phyloP scores from a whole-genome alignment of 2,797 vertebrate species.

The Notolepis coatsorum region DNA sequence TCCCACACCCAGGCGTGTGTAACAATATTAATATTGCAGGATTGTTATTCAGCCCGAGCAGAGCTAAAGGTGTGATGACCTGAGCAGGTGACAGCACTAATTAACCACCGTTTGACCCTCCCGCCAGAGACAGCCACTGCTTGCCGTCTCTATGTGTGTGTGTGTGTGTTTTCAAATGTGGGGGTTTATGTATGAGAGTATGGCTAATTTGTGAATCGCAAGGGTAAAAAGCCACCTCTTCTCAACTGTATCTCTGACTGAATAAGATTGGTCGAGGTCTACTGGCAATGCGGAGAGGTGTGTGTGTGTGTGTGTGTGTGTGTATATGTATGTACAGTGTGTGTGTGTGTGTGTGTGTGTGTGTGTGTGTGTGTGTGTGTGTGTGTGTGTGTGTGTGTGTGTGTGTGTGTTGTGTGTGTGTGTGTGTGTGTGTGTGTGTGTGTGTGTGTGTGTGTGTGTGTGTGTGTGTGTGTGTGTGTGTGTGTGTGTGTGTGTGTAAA shows the following conservation, averaged over 20 bases:
- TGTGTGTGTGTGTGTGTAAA: neutral
- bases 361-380: neutral
- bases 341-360: no score
- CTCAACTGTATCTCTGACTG: no score
- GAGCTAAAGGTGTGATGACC: slow-evolving; percentile 77
- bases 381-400: neutral
- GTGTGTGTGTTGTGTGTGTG: slow-evolving; percentile 1
- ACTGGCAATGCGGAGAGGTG: neutral
- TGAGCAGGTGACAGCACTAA: slow-evolving; percentile 76
- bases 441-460: neutral
- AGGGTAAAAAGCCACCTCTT: neutral
- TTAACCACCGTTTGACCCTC: slow-evolving; percentile 77
- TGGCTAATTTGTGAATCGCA: slow-evolving; percentile 5
- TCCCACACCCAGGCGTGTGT: slow-evolving; percentile 54
- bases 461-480: neutral
- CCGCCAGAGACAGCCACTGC: slow-evolving; percentile 71
- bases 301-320: neutral
- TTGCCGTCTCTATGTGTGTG: no score
- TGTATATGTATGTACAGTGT: slow-evolving; percentile 12
- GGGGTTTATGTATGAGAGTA: slow-evolving; percentile 26
- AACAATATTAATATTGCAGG: slow-evolving; percentile 73
- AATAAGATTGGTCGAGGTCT: slow-evolving; percentile 11
- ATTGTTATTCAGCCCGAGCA: slow-evolving; percentile 73
- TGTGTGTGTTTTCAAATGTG: slow-evolving; percentile 61
- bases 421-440: slow-evolving; percentile 1